Evolutionary conservation across 2,888 invertebrate species (phyloP), one percentile per base, ranked within the genome.

Genomic region (Fragum fragum): DNA sequence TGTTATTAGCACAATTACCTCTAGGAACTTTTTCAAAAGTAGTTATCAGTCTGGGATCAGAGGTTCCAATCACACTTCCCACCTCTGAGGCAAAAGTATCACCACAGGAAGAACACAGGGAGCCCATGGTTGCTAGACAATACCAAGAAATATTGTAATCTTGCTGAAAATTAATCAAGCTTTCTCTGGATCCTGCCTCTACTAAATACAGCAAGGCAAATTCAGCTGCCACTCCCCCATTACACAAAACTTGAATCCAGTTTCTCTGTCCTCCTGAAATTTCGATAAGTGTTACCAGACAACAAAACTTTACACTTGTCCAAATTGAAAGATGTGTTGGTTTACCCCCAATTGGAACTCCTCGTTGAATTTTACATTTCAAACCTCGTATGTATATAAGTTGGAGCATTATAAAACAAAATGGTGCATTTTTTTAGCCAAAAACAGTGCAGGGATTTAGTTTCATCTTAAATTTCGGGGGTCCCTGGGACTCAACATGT

Each of bases 61-160:
- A 79, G 7, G 28, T 95, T 7, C 96, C 96, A 26, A 97, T 93
- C 0, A 97, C 98, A 42, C 97, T 96, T 1, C 98, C 98, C 23
- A 98, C 94, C 95, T 98, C 98, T 52, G 98, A 98, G 68, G 98
- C 97, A 97, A 97, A 97, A 0, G 98, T 98, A 92, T 98, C 98
- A 0, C 98, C 98, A 93, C 97, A 97, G 88, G 97, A 96, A 91
- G 97, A 97, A 18, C 97, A 96, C 90, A 97, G 95, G 0, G 97
- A 96, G 89, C 96, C 97, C 87, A 98, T 95, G 72, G 97, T 96
- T 39, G 97, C 97, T 88, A 97, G 95, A 2, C 97, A 96, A n/a
- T 97, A 95, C 97, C 97, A 98, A 2, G 98, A 97, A 29, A 93
- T 88, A 21, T 88, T 95, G 91, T 97, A 98, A 90, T 97, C 96